Percentiles rank a stretch among this genome's conserved stretches.
These are phyloP conservation scores for Andrena camellia DNA, from an alignment of 2,888 invertebrate species.

Conservation along the genomic window DNA sequence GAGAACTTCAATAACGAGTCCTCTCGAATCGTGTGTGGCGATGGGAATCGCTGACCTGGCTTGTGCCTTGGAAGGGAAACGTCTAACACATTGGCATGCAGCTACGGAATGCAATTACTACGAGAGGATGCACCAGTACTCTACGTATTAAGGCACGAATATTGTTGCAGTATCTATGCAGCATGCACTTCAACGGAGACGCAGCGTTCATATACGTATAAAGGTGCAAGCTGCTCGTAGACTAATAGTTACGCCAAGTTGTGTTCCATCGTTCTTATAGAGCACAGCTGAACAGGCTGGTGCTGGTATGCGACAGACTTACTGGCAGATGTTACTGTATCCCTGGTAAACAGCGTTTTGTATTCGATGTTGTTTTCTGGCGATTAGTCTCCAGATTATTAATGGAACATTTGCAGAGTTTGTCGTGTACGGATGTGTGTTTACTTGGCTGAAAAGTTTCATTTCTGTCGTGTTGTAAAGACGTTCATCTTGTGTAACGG, in stretches of 20 bases:
- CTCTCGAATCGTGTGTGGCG: conserved; percentile 15
- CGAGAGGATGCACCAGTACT: conserved; percentile 32
- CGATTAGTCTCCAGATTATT: conserved; percentile 29
- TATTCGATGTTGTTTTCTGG: conserved; percentile 24
- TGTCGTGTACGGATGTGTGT: neutral
- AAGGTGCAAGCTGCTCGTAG: conserved; percentile 38
- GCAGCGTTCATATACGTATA: conserved; percentile 29
- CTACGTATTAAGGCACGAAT: conserved; percentile 38
- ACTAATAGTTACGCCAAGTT: conserved; percentile 23
- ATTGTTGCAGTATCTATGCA: conserved; percentile 36
- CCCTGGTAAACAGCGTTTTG: conserved; percentile 32
- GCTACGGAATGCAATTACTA: conserved; percentile 59
- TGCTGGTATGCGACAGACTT: conserved; percentile 56
- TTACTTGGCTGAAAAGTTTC: neutral
- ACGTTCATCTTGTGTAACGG: neutral
- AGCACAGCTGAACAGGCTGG: conserved; percentile 9
- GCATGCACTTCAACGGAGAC: conserved; percentile 27
- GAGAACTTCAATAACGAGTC: conserved; percentile 31
- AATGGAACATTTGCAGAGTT: neutral
- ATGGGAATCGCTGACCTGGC: conserved; percentile 10
- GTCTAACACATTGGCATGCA: conserved; percentile 54
- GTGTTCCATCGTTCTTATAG: conserved; percentile 17
- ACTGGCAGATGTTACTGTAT: conserved; percentile 48
- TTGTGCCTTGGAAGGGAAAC: conserved; percentile 28
- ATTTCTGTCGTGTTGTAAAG: neutral